Percentiles rank a stretch among this genome's conserved stretches.
Evolutionary conservation across 2,113 vertebrate species (phyloP).

Genomic region (Diadophis punctatus): DNA sequence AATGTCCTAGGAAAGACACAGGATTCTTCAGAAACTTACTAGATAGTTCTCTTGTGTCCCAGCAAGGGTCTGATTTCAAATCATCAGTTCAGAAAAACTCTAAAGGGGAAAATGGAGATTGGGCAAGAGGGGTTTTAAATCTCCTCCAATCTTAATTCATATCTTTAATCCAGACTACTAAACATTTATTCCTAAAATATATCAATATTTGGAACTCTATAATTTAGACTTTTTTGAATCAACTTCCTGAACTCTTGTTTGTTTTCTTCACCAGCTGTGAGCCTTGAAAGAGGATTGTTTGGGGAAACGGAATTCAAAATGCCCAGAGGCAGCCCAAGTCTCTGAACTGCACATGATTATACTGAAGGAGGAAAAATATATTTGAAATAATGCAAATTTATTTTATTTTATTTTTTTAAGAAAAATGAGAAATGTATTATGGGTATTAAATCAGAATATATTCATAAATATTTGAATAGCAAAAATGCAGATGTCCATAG

Average conservation of each 20-base stretch:
- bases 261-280: background rate
- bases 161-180: background rate
- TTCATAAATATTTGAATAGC: background rate
- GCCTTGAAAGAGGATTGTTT: background rate
- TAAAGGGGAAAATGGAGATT: background rate
- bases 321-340: background rate
- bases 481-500: background rate
- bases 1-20: background rate
- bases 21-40: background rate
- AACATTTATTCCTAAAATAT: background rate
- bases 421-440: background rate
- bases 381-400: background rate
- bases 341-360: background rate
- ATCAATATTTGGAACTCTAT: background rate
- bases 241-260: background rate
- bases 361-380: background rate
- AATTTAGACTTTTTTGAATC: background rate
- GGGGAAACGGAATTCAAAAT: background rate
- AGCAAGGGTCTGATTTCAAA: background rate
- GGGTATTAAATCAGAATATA: background rate
- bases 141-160: background rate
- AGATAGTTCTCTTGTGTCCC: background rate
- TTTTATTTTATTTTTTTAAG: background rate
- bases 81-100: background rate
- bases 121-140: background rate